Conservation (phyloP, 92 coral and sea anemone genomes). For the Heteractis magnifica region DNA sequence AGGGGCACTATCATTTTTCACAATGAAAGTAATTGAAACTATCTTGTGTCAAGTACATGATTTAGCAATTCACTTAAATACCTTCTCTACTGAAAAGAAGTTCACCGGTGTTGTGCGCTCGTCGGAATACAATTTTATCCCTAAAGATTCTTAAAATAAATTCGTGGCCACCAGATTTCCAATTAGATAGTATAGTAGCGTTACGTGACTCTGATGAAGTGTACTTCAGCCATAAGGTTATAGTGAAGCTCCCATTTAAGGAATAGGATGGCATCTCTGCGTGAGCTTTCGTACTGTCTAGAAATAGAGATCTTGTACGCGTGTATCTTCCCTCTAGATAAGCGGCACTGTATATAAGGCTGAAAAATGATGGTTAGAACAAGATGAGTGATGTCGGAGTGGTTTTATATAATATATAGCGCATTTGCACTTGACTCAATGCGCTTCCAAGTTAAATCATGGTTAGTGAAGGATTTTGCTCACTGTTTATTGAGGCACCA, state of each 20-base stretch:
- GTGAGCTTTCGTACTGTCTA: conserved; percentile 51
- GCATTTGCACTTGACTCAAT: neutral
- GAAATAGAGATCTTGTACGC: conserved; percentile 39
- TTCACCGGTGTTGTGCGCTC: neutral
- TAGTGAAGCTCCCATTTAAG: conserved; percentile 28
- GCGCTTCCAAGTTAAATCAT: too few species aligned
- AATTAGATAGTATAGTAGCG: conserved; percentile 25
- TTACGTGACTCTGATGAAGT: conserved; percentile 20
- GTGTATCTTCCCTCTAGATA: conserved; percentile 52
- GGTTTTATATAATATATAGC: neutral
- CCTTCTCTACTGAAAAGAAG: neutral
- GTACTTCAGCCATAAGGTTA: conserved; percentile 53
- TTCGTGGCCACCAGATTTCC: neutral
- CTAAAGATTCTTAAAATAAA: conserved; percentile 11
- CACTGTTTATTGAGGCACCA: too few species aligned
- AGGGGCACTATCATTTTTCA: too few species aligned
- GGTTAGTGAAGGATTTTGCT: too few species aligned
- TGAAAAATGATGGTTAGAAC: neutral
- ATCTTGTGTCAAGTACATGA: neutral
- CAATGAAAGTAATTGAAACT: too few species aligned
- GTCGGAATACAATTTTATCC: neutral
- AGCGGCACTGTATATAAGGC: conserved; percentile 49
- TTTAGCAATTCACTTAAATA: neutral
- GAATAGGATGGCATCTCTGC: conserved; percentile 6
- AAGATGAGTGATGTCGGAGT: too few species aligned